These are phyloP conservation scores for Numenius arquata DNA, from an alignment of 2,113 vertebrate species.

Conservation along the genomic window DNA sequence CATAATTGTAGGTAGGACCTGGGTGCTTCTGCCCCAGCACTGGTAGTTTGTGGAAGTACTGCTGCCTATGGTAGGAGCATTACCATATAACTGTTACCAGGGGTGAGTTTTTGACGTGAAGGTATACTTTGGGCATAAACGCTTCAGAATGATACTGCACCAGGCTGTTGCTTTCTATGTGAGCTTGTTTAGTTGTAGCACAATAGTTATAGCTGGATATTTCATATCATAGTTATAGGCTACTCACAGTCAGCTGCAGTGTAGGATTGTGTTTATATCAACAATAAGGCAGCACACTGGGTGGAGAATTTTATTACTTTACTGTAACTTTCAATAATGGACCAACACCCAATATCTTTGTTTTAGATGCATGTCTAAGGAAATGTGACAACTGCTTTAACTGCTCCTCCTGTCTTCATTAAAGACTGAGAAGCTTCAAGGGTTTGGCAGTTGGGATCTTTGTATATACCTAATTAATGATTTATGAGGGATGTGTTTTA, in stretches of 20 bases:
- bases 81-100: background rate
- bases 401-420: background rate
- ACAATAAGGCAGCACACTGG: background rate
- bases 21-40: background rate
- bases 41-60: background rate
- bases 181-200: background rate
- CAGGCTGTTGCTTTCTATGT: background rate
- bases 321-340: background rate
- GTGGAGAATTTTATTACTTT: background rate
- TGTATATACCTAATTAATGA: slow-evolving; percentile 31
- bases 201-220: background rate
- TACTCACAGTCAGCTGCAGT: background rate
- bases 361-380: background rate
- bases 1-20: background rate
- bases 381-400: background rate
- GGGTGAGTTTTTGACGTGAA: background rate
- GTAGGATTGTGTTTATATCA: background rate
- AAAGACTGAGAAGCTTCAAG: background rate
- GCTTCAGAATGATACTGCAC: background rate
- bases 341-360: background rate
- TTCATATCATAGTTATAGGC: background rate
- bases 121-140: background rate
- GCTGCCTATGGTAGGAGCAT: background rate
- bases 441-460: background rate
- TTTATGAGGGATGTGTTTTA: slow-evolving; percentile 45